Base-by-base conservation (phyloP, 1,140 invertebrate genomes). In the Metopolophium dirhodum region DNA sequence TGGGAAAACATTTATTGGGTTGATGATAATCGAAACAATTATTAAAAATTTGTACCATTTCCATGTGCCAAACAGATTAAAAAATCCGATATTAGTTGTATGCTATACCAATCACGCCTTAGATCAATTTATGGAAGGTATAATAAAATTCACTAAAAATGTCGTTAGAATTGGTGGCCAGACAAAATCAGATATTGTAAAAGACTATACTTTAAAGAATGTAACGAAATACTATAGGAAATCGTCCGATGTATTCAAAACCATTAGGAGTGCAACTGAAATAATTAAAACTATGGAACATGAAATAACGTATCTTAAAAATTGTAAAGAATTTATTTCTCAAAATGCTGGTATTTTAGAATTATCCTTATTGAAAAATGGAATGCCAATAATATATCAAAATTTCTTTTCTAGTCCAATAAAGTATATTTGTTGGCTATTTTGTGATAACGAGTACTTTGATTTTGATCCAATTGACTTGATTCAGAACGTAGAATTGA, bases 21-120 rank as follows among this genome's bases (percentile, higher is more conserved):
- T 92, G 23, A 49, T n/a, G n/a, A 92, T 92, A 47, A 68, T 92
- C 4, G 11, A 92, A 83, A 49, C 41, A 35, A 83, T 92, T 82
- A 90, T 90, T 57, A 23, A 90, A 41, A 90, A 90, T 47, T 37
- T 90, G 89, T 90, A 90, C 37, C 8, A 18, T 26, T 7, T 30
- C 0, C 0, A 61, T 37, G 8, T 9, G 51, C 7, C 26, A 90
- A 61, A 54, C 9, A 3, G 22, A 68, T 68, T 68, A 68, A 68
- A n/a, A 68, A 68, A n/a, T 68, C 97, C 97, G 7, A 96, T 98
- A 91, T 95, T 98, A 4, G 95, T 98, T 26, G 96, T 98, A 45
- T 98, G 97, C 94, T 98, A 97, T 94, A 98, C 98, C 0, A 99
- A 98, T 95, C 97, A 98, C 95, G 98, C 98, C 2, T 95, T 98